Evolutionary conservation across 2,888 invertebrate genomes (phyloP).

Genomic region (Noctua janthina): DNA sequence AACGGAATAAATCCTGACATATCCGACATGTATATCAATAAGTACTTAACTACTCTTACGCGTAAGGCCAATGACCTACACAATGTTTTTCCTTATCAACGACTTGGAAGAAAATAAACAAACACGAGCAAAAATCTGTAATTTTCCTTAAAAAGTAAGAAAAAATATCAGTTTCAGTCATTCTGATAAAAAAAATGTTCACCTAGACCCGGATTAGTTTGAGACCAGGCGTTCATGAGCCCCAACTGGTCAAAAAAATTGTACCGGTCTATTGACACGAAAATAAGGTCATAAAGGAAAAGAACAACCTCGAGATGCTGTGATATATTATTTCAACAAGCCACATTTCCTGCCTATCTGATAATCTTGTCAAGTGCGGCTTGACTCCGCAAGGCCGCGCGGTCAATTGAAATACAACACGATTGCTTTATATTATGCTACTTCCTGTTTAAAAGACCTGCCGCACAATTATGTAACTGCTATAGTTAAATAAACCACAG

Average conservation of each 20-base stretch:
- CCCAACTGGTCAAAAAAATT: not conserved
- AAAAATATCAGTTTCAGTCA: not conserved
- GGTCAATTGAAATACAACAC: slow-evolving; percentile 55
- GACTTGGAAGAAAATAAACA: not conserved
- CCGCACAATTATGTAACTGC: slow-evolving; percentile 46
- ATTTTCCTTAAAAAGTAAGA: not conserved
- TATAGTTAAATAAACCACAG: slow-evolving; percentile 39
- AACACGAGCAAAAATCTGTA: not conserved
- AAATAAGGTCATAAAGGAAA: slow-evolving; percentile 9
- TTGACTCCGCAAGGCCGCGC: slow-evolving; percentile 57
- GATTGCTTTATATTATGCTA: slow-evolving; percentile 49
- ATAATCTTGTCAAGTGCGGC: slow-evolving; percentile 38
- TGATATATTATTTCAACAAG: slow-evolving; percentile 30
- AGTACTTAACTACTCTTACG: not conserved
- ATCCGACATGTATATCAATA: not conserved
- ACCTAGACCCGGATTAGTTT: not conserved
- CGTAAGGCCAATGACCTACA: slow-evolving; percentile 9
- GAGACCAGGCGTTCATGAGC: not conserved
- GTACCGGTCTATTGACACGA: not conserved
- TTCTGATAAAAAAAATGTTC: not conserved
- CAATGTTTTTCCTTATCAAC: slow-evolving; percentile 1
- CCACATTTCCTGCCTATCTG: slow-evolving; percentile 36
- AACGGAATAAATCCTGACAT: no score
- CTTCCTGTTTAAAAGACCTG: slow-evolving; percentile 57
- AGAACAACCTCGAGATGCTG: slow-evolving; percentile 22